Conservation (phyloP, 2,113 vertebrate species). For the Grallaria varia region DNA sequence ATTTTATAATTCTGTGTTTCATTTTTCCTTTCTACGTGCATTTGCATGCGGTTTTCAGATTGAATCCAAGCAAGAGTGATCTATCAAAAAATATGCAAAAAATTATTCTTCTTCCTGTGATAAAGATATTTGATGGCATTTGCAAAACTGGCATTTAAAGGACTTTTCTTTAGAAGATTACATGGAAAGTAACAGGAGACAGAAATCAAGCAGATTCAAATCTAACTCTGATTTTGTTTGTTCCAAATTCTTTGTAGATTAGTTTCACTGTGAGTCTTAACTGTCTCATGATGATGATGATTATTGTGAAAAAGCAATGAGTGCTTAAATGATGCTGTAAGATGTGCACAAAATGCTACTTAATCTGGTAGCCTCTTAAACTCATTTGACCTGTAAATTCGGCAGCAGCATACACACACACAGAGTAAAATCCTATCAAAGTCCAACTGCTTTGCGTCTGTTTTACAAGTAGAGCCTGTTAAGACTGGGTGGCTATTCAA, state of each 20-base stretch:
- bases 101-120: background rate
- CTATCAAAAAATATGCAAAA: background rate
- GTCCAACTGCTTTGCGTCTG: background rate
- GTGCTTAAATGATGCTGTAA: background rate
- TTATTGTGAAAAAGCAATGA: background rate
- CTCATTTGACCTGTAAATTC: background rate
- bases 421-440: background rate
- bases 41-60: background rate
- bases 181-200: background rate
- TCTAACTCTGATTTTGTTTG: background rate
- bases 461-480: background rate
- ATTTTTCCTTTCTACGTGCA: background rate
- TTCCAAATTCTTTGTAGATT: background rate
- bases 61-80: background rate
- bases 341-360: accelerated
- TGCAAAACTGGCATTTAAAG: background rate
- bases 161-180: background rate
- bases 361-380: background rate
- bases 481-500: background rate
- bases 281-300: background rate
- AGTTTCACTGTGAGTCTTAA: background rate
- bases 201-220: background rate
- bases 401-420: background rate
- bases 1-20: background rate
- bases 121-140: background rate